Conservation (phyloP, 2,797 vertebrate species). For the Limnodromus scolopaceus region DNA sequence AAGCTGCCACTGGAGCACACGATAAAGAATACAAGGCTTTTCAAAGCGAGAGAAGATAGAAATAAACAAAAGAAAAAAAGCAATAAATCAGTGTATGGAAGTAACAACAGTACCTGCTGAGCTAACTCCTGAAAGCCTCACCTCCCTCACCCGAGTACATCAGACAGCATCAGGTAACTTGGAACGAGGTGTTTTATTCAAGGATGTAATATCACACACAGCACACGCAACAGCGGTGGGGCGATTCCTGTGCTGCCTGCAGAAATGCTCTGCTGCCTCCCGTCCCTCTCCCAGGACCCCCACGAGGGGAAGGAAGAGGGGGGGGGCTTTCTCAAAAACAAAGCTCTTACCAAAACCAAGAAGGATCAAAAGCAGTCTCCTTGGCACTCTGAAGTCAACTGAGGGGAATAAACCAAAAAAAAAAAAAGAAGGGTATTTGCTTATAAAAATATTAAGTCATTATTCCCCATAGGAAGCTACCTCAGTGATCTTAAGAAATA, state of each 20-base stretch:
- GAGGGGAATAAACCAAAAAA: neutral
- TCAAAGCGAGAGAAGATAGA: neutral
- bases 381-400: neutral
- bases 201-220: no score
- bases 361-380: neutral
- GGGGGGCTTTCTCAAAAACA: neutral
- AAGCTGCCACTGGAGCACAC: neutral
- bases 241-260: fast-evolving
- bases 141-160: neutral
- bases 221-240: fast-evolving
- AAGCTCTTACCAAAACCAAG: neutral
- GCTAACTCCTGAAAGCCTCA: neutral
- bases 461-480: neutral
- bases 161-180: neutral
- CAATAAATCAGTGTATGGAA: neutral
- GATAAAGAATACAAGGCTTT: neutral
- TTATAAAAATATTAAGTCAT: neutral
- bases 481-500: neutral
- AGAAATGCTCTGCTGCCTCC: neutral
- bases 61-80: neutral
- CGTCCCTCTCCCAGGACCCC: neutral
- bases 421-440: neutral
- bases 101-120: neutral
- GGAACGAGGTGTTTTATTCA: neutral
- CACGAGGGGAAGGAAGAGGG: neutral